Base-by-base conservation (phyloP, 2,888 invertebrate genomes). In the Neoascia interrupta region DNA sequence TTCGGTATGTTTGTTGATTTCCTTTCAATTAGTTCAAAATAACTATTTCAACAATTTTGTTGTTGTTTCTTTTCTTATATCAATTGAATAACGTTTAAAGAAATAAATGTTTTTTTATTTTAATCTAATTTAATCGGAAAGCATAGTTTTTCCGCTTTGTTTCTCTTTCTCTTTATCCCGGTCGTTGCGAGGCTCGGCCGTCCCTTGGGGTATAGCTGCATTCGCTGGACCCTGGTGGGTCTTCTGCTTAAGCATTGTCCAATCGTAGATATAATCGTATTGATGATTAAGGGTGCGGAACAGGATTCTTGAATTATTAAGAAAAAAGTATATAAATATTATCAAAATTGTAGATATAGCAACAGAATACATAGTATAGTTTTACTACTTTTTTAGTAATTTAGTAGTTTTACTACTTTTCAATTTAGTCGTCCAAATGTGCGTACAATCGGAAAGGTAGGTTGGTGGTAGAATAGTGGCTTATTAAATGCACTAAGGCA, bases 221-320 rank as follows among this genome's bases (percentile, higher is more conserved):
- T 86, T 86, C 70, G 87, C 85, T 79, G 87, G 87, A 72, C 86
- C 86, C 82, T 88, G 86, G 69, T 88, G 87, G 74, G 87, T 86
- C 84, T 97, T 97, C 90, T 99, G 98, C 87, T 98, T 97, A 88
- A 99, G 92, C 94, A 98, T 96, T 85, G 98, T 99, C 99, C 99
- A 99, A 91, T 99, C 99, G 90, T 99, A 99, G 86, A 96, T 96
- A 91, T 98, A 98, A 91, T 99, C 98, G 90, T 98, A 98, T 90
- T 98, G 97, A 90, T 99, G 98, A 91, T 98, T 99, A 88, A 99
- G 93, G 84, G 99, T 99, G 89, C 99, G 96, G 93, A 99, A 99
- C 89, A 99, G 92, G 89, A 99, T 99, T 89, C 99, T 96, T 93
- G 96, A 47, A 98, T 81, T 51, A 49, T 75, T 2, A 31, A 43